phyloP scores from a whole-genome alignment of 2,888 invertebrate genomes.

The Pandemis cinnamomeana region DNA sequence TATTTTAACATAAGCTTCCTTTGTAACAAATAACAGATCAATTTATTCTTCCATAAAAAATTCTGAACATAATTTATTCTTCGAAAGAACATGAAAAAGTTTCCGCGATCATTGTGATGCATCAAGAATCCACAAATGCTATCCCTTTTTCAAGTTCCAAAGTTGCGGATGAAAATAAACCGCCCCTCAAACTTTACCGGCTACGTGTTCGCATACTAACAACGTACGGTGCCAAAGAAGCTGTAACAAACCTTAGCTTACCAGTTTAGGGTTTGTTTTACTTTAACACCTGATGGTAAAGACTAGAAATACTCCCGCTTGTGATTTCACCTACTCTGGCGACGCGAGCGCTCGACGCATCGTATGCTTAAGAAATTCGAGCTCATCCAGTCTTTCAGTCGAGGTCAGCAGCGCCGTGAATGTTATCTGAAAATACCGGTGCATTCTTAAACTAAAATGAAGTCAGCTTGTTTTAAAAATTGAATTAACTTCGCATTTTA shows the following conservation, averaged over 20 bases:
- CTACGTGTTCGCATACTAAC: constrained; percentile 22
- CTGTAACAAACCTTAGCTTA: constrained; percentile 7
- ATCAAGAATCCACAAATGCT: constrained; percentile 29
- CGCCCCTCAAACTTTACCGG: constrained; percentile 39
- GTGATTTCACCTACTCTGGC: constrained; percentile 43
- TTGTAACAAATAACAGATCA: background rate
- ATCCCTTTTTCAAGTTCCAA: constrained; percentile 15
- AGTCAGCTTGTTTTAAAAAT: background rate
- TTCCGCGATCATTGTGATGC: constrained; percentile 34
- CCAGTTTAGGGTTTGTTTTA: background rate
- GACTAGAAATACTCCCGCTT: constrained; percentile 47
- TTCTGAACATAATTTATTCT: constrained; percentile 22
- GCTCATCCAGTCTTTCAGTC: constrained; percentile 23
- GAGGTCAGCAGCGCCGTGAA: constrained; percentile 8
- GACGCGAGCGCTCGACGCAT: constrained; percentile 35
- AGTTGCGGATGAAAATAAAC: constrained; percentile 41
- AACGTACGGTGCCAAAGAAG: background rate
- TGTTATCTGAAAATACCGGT: constrained; percentile 16
- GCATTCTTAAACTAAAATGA: constrained; percentile 15
- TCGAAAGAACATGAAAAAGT: constrained; percentile 29
- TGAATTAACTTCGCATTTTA: too few species aligned
- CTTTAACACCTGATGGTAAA: background rate
- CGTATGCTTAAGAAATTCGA: constrained; percentile 22
- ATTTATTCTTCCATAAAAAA: background rate
- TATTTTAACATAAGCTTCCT: background rate